Conservation (phyloP, 2,888 invertebrate genomes). For the Eugnorisma glareosa region DNA sequence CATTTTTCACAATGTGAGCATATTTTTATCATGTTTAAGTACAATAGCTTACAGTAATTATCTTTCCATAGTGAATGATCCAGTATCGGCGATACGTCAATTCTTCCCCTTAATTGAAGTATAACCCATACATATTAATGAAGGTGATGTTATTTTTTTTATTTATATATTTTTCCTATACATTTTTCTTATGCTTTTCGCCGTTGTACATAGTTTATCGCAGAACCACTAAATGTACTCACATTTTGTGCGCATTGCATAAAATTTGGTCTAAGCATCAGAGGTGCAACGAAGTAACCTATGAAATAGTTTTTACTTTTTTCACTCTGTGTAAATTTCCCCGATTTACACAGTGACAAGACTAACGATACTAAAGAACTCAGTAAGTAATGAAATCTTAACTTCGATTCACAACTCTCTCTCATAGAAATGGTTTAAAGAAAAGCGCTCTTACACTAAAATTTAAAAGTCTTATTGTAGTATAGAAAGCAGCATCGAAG, state of each 20-base stretch:
- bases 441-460: slow-evolving; percentile 80
- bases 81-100: slow-evolving; percentile 82
- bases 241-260: slow-evolving; percentile 86
- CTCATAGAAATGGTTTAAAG: slow-evolving; percentile 76
- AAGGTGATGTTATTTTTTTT: slow-evolving; percentile 63
- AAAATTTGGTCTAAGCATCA: slow-evolving; percentile 83
- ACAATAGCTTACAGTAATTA: slow-evolving; percentile 81
- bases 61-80: slow-evolving; percentile 74
- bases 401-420: slow-evolving; percentile 85
- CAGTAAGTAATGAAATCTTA: slow-evolving; percentile 72
- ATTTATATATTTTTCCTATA: slow-evolving; percentile 67
- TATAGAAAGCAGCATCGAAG: slow-evolving; percentile 82
- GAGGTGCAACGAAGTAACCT: slow-evolving; percentile 82
- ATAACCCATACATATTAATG: slow-evolving; percentile 78
- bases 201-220: slow-evolving; percentile 63
- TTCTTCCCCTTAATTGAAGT: slow-evolving; percentile 90
- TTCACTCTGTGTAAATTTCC: slow-evolving; percentile 87
- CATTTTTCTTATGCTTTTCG: slow-evolving; percentile 58
- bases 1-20: slow-evolving; percentile 87
- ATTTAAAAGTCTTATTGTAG: slow-evolving; percentile 82
- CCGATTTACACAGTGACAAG: slow-evolving; percentile 85
- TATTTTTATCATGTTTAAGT: slow-evolving; percentile 79
- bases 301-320: slow-evolving; percentile 65
- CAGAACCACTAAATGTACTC: slow-evolving; percentile 68
- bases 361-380: slow-evolving; percentile 75